Evolutionary conservation across 2,113 vertebrate genomes (phyloP), one percentile per base, ranked within the genome.

Genomic region (Charadrius vociferus): DNA sequence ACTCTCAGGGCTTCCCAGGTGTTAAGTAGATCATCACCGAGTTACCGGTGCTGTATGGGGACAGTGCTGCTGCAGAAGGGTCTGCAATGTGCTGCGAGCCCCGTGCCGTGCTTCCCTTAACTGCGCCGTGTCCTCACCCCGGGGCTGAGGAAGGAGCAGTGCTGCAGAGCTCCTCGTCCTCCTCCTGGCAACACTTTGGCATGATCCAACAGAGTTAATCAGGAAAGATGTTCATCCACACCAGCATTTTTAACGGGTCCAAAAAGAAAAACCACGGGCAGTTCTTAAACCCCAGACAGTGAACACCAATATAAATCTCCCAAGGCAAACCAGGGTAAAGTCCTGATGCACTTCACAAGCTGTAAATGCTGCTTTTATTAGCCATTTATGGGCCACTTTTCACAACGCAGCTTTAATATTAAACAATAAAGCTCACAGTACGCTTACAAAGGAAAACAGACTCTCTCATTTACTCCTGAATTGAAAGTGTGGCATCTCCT

Each of bases 281-380:
- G 75, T 56, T 82, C 90, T 74, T 90, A 95, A 97, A 85, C 16
- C 59, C 58, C 66, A 97, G 95, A 96, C 39, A 95, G 92, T 56
- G 90, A 97, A 73, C 84, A 83, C 34, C 36, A 84, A 81, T 74
- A 97, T 97, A 97, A 96, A 94, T 97, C 95, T 97, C 95, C 80
- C 87, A 49, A 93, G 90, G 97, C 96, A 98, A 97, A 96, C n/a
- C 62, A 37, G 45, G 56, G 74, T 86, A 88, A 97, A 97, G 93
- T 81, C 92, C 65, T 93, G 97, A 98, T 97, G 94, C 93, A 95
- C 97, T 98, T 98, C 97, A 98, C 97, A 98, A 97, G 98, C 98
- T 96, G 97, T 98, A 98, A 98, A 98, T 52, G 55, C 93, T 90
- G 84, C 92, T 98, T 98, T 98, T 98, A 98, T 98, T 98, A 97